Evolutionary conservation across 2,888 invertebrate species (phyloP), one percentile per base, ranked within the genome.

Genomic region (Athalia circularis): DNA sequence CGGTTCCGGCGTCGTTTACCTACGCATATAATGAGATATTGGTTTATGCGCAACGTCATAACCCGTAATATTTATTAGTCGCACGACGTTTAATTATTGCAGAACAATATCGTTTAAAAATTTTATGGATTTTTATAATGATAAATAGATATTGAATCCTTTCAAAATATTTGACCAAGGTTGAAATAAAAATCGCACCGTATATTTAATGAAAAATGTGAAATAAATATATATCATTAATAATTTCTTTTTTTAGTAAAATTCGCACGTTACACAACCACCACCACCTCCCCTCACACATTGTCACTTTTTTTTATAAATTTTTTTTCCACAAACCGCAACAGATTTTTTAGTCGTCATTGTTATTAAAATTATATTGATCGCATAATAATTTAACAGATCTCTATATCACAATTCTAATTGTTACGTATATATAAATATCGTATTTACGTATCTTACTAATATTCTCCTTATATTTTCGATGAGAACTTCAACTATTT

Each of bases 1-100:
- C 87, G 85, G 80, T 88, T 89, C 81, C 87, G 85, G 80, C 86
- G 85, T 29, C 87, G 86, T 83, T 88, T 89, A 79, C 88, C 89
- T 89, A 84, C 81, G 84, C 82, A 85, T 65, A 87, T 81, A 86
- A 87, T 80, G 83, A 86, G 78, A 85, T 80, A 84, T 81, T 83
- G 82, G 82, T 84, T 85, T 85, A 84, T 84, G 80, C 80, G 79
- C 82, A 72, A 80, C 64, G 81, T 83, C 82, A 83, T 81, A 83
- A 84, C 82, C 82, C 79, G 81, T 79, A 72, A 65, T 68, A 57
- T 80, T 82, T 80, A 82, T 84, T 83, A 83, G 79, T 81, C 61
- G 76, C 13, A 61, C 48, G 45, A 61, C 61, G 54, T 45, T 57
- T 43, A 15, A 57, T 29, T 65, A 64, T 45, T 45, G 64, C 9